Base-by-base conservation (phyloP, 1,140 invertebrate genomes). In the Drosophila pseudoobscura region DNA sequence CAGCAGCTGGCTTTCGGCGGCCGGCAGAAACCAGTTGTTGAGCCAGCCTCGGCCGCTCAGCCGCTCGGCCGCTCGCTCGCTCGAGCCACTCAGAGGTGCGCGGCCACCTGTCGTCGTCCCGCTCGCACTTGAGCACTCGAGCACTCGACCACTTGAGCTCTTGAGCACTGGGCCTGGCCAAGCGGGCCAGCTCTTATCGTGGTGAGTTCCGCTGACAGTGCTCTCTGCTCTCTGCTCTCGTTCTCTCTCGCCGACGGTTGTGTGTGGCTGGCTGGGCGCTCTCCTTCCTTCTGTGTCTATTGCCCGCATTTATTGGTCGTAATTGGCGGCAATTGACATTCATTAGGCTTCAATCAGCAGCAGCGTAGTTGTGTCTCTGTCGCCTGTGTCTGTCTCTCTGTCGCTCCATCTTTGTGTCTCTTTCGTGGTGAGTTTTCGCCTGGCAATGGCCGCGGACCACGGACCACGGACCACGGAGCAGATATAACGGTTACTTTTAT, bases 271-370 rank as follows among this genome's bases (percentile, higher is more conserved):
- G 3, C 4, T 26, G 24, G 31, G 31, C 35, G 35, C 58, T 53
- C 41, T 47, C 53, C n/a, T 43, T 35, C 51, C 65, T 44, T 59
- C 69, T 59, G 45, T 55, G 47, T 68, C 66, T 82, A 87, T 80
- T 82, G 87, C 79, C 75, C 70, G 65, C 88, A 90, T 85, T 90
- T 90, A 90, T 90, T 90, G 89, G 84, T 90, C 69, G 71, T 90
- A 90, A 90, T 90, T 90, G 84, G 78, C 85, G 82, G 80, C 89
- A 85, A 90, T 90, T 90, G 89, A 90, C 84, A 90, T 90, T 90
- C 80, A 90, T 90, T 90, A 90, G 83, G 68, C 80, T 90, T 84
- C 83, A 84, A 90, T 89, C 77, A 88, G 56, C 65, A 47, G 45
- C 47, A 46, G 50, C 46, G n/a, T 26, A 41, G 35, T 35, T 31